A percentile compares a stretch with the other conserved stretches of the same genome.
Evolutionary conservation across 2,113 vertebrate genomes (phyloP).

Genomic region (Trichechus manatus): DNA sequence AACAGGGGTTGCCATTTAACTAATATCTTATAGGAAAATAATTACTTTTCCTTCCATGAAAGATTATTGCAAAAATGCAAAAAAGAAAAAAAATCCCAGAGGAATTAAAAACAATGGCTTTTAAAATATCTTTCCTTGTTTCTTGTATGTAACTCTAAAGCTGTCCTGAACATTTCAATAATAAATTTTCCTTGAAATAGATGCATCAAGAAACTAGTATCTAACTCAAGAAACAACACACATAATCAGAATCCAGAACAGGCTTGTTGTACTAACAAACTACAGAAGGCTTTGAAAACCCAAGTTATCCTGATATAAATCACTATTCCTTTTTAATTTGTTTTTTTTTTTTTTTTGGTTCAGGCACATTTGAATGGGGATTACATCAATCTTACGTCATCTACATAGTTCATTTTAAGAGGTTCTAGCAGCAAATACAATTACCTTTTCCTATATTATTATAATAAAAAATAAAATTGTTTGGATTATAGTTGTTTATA

Average conservation of each 20-base stretch:
- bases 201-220: background rate
- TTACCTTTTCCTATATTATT: background rate
- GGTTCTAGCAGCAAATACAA: background rate
- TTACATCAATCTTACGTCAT: background rate
- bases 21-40: conserved; percentile 23
- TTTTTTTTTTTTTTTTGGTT: background rate
- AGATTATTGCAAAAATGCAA: conserved; percentile 31
- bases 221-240: background rate
- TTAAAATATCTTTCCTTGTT: conserved; percentile 50
- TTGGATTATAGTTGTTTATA: background rate
- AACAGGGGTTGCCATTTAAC: background rate
- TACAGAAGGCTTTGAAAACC: background rate
- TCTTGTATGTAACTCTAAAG: background rate
- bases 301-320: background rate
- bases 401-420: background rate
- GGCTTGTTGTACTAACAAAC: background rate
- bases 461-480: background rate
- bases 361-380: background rate
- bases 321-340: background rate
- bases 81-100: background rate
- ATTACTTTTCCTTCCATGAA: conserved; percentile 60
- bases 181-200: conserved; percentile 24
- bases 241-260: background rate
- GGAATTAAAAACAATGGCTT: background rate
- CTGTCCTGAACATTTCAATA: background rate